These are phyloP conservation scores for Chelidonichthys spinosus DNA, from an alignment of 2,797 vertebrate species.

Conservation along the genomic window DNA sequence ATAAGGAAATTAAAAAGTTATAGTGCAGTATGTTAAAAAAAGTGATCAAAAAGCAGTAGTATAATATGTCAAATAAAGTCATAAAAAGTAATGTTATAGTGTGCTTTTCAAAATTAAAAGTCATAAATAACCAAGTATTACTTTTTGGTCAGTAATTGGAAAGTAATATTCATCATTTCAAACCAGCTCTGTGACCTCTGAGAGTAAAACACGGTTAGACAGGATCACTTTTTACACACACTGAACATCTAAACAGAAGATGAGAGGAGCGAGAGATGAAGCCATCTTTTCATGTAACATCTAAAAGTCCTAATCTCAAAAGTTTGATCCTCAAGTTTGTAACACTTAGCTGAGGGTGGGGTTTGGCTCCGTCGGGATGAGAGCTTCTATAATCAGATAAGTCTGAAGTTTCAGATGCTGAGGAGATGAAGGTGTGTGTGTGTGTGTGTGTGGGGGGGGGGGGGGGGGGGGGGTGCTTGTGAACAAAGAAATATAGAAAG, in stretches of 20 bases:
- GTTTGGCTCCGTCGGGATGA: slow-evolving; percentile 54
- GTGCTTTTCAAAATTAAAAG: too few relatives aligned
- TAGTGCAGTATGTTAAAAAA: too few relatives aligned
- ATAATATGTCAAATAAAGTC: too few relatives aligned
- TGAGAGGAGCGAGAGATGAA: neutral
- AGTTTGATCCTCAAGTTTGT: slow-evolving; percentile 56
- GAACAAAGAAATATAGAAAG: neutral
- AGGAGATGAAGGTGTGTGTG: slow-evolving; percentile 17
- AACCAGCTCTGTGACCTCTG: neutral
- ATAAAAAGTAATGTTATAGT: too few relatives aligned
- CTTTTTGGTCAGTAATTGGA: too few relatives aligned
- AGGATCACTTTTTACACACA: slow-evolving; percentile 11
- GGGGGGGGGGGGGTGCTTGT: neutral
- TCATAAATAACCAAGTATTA: too few relatives aligned
- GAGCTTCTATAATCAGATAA: slow-evolving; percentile 66
- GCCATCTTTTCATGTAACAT: slow-evolving; percentile 20
- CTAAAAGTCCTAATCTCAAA: slow-evolving; percentile 48
- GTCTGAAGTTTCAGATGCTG: slow-evolving; percentile 52
- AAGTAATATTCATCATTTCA: neutral
- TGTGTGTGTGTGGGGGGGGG: too few relatives aligned
- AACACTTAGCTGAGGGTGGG: slow-evolving; percentile 48
- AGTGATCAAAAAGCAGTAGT: too few relatives aligned
- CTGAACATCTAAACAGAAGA: neutral
- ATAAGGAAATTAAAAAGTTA: too few relatives aligned
- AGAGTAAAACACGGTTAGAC: neutral